These are phyloP conservation scores for Paelopatides confundens DNA, from an alignment of 53 echinoderm and acorn worm genomes.

Conservation along the genomic window DNA sequence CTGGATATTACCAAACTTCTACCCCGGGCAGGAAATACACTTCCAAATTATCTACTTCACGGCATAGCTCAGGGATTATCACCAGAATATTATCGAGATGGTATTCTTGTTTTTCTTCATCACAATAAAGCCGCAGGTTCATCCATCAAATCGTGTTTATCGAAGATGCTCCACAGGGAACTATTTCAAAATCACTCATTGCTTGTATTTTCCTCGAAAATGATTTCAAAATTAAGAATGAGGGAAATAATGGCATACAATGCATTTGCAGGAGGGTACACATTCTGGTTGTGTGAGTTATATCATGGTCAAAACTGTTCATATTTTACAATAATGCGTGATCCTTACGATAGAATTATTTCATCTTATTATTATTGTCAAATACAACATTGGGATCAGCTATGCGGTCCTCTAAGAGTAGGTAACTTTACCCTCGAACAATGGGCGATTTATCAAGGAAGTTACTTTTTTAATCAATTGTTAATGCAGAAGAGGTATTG, in stretches of 20 bases:
- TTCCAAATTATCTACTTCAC: constrained; percentile 3
- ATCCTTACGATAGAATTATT: constrained; percentile 37
- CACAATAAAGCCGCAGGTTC: constrained; percentile 39
- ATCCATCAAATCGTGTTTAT: background rate
- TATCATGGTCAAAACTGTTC: constrained; percentile 12
- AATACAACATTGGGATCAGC: constrained; percentile 18
- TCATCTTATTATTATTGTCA: constrained; percentile 37
- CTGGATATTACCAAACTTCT: background rate
- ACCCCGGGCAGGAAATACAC: constrained; percentile 3
- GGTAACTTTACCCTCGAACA: constrained; percentile 31
- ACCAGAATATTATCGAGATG: background rate
- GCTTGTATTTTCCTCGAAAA: background rate
- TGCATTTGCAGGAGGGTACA: constrained; percentile 27
- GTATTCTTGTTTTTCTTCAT: constrained; percentile 18
- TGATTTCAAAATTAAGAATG: background rate
- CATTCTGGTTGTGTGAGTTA: constrained; percentile 26
- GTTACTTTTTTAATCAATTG: constrained; percentile 40
- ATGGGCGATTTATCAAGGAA: constrained; percentile 46
- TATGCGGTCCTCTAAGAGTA: constrained; percentile 13
- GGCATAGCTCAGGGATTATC: background rate
- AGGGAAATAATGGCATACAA: background rate
- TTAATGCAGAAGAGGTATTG: constrained; percentile 7
- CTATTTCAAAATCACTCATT: background rate
- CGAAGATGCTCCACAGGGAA: background rate
- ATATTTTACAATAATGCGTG: constrained; percentile 28